Evolutionary conservation across 2,888 invertebrate genomes (phyloP), one percentile per base, ranked within the genome.

Genomic region (Drosophila lacicola): DNA sequence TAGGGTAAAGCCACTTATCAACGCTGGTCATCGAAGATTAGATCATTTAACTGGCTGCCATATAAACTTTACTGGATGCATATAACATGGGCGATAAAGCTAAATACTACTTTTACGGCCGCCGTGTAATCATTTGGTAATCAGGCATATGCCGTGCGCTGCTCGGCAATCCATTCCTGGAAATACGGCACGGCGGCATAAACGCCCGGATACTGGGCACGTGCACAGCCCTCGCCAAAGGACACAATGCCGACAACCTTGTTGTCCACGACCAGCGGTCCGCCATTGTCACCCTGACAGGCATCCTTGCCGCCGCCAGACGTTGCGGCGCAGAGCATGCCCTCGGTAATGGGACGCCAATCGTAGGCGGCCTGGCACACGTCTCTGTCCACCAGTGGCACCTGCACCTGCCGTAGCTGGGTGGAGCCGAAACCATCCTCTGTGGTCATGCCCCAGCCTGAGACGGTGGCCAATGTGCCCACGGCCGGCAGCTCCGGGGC

Each of bases 181-280:
- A 82, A 78, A 29, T 74, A 33, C 0, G 73, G 67, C 11, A 87
- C 88, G 44, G 76, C 64, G 0, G 90, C 44, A 46, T 90, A 91
- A 4, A 90, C 90, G 10, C 89, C 82, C 0, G 90, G 90, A 69
- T 65, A 83, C 0, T 57, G 70, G 14, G 72, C 14, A 6, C 78
- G 74, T 0, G 78, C 91, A 58, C 91, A 90, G 1, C 91, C 90
- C 33, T 63, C 53, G 37, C 91, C 90, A 82, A 82, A 90, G n/a
- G 91, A 90, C 0, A 90, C 90, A 19, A 90, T 57, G 4, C 90
- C 90, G 2, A 76, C 51, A 9, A 88, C 56, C 39, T 71, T 17
- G 1, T 64, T 54, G 39, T 76, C 25, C 0, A 74, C 69, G 0
- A 82, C 72, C 67, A 91, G 49, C 8, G 90, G 88, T n/a, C 87